phyloP scores from a whole-genome alignment of 2,888 invertebrate genomes.

The Apocheima hispidaria region DNA sequence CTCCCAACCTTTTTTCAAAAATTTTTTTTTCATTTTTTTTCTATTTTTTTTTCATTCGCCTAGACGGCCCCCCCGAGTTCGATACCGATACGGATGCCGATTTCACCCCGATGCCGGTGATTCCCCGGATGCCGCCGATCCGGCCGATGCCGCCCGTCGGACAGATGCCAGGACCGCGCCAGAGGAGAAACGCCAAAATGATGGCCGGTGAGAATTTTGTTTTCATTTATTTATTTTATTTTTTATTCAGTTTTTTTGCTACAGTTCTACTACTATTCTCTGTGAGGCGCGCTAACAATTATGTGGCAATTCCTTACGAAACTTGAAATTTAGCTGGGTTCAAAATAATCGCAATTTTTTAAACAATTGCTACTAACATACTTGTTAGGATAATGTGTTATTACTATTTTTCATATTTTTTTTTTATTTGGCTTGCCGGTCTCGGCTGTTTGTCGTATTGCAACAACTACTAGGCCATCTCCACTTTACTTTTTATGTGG shows the following conservation, averaged over 20 bases:
- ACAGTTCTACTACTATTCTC: neutral
- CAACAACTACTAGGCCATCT: too few species aligned
- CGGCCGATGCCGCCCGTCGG: constrained; percentile 9
- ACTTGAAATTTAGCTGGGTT: neutral
- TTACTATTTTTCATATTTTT: too few species aligned
- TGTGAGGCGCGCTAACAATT: neutral
- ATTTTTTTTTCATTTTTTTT: constrained; percentile 12
- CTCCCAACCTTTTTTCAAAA: constrained; percentile 1
- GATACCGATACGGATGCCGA: constrained; percentile 21
- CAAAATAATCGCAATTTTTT: too few species aligned
- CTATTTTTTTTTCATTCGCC: constrained; percentile 17
- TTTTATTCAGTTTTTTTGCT: neutral
- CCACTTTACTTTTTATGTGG: too few species aligned
- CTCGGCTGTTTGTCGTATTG: too few species aligned
- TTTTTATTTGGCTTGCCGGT: too few species aligned
- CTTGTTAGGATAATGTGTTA: too few species aligned
- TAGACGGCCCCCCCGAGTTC: constrained; percentile 28
- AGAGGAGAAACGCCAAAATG: constrained; percentile 30
- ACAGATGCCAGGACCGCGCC: constrained; percentile 13
- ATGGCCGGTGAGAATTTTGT: constrained; percentile 30
- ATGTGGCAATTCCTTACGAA: neutral
- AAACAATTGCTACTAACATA: too few species aligned
- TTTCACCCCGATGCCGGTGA: constrained; percentile 12
- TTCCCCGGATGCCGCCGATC: constrained; percentile 23
- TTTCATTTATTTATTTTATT: constrained; percentile 1